Conservation (phyloP, 2,113 vertebrate genomes). For the Scophthalmus maximus region DNA sequence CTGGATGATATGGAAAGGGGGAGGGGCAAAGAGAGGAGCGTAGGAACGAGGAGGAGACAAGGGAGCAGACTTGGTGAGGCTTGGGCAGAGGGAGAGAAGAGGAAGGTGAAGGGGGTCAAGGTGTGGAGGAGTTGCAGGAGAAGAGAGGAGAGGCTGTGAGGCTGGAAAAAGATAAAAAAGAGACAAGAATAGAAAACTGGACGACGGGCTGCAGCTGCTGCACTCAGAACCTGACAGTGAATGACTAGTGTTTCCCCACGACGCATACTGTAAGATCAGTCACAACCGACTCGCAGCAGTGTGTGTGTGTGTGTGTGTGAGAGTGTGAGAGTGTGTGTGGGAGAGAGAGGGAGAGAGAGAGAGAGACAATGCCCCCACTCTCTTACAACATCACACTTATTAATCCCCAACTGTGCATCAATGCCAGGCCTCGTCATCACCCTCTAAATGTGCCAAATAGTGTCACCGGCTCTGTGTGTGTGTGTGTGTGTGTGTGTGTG, state of each 20-base stretch:
- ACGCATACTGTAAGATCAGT: slow-evolving; percentile 11
- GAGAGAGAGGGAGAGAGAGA: not conserved
- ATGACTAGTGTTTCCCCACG: not conserved
- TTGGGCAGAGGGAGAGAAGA: slow-evolving; percentile 24
- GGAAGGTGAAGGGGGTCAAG: slow-evolving; percentile 38
- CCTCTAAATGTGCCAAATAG: slow-evolving; percentile 56
- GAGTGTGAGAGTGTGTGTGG: too few relatives aligned
- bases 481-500: slow-evolving; percentile 24
- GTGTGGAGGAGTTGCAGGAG: slow-evolving; percentile 32
- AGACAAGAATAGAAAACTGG: slow-evolving; percentile 20
- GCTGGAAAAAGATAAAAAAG: slow-evolving; percentile 24
- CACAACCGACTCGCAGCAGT: slow-evolving; percentile 15
- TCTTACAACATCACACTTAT: slow-evolving; percentile 56
- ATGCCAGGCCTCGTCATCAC: slow-evolving; percentile 64
- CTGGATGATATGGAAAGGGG: slow-evolving; percentile 23
- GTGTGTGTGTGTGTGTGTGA: not conserved
- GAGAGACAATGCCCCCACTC: slow-evolving; percentile 6
- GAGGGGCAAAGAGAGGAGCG: not conserved
- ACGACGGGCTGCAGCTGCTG: not conserved
- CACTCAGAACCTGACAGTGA: not conserved
- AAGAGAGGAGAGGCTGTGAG: slow-evolving; percentile 22
- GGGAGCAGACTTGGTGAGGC: slow-evolving; percentile 25
- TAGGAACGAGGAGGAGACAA: slow-evolving; percentile 27
- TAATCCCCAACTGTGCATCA: slow-evolving; percentile 66
- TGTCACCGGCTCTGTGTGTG: slow-evolving; percentile 28